Base-by-base conservation (phyloP, 2,888 invertebrate genomes). In the Pristionchus mayeri region DNA sequence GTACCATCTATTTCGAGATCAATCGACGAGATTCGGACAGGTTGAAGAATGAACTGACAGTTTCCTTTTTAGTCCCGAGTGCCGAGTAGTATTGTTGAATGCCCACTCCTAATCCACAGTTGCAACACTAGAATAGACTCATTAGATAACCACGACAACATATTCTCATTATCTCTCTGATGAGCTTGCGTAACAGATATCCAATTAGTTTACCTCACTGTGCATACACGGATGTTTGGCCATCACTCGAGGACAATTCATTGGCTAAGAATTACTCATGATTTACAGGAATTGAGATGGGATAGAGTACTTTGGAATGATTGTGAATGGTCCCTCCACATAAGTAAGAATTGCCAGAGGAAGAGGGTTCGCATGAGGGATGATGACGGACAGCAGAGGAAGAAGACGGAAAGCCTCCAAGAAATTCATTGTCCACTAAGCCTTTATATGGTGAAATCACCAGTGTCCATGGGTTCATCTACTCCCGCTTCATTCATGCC, bases 61-160 rank as follows among this genome's bases (percentile, higher is more conserved):
- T n/a, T n/a, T n/a, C n/a, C n/a, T n/a, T n/a, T n/a, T n/a, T n/a
- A n/a, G 18, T 21, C 16, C 7, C 37, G 2, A 71, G 24, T 3
- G 13, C 71, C n/a, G 71, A 71, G n/a, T 71, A 71, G 44, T 71
- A 71, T 24, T 71, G 71, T 4, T 71, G 71, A 4, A 71, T 24
- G 6, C 71, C 71, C 44, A 71, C 71, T 37, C 44, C 71, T n/a
- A 44, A 24, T 44, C 40, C 71, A 44, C 71, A 71, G 11, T 71
- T 40, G n/a, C 71, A 71, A 30, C 71, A 71, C 71, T 71, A 44
- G 0, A 71, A 63, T 30, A 16, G 9, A 27, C 3, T 30, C 4
- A 13, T 60, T 30, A 13, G 13, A 9, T 9, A 13, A 13, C 44
- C 6, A 44, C 13, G 44, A 6, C 44, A 44, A 44, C 13, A 13